Evolutionary conservation across 2,113 vertebrate species (phyloP), one percentile per base, ranked within the genome.

Genomic region (Nansenia antarctica): DNA sequence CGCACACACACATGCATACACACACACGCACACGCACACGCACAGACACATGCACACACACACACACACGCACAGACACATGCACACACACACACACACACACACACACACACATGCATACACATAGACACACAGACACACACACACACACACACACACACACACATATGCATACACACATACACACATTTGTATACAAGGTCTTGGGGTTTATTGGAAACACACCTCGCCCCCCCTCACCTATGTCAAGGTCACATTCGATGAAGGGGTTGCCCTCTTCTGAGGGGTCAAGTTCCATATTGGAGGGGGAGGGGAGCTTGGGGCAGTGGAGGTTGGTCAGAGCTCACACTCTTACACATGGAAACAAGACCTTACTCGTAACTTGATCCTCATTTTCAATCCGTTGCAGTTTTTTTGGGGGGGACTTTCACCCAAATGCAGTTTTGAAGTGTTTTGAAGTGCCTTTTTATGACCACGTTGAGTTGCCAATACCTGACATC

Each of bases 231-330:
- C 57, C 32, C 55, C 47, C 37, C 57, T 74, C 8, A 7, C 35
- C 34, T 60, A 11, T 67, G 79, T 75, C 78, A 78, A 77, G 76
- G 79, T 86, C 79, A 67, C 68, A 68, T 85, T 60, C 30, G 35
- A 20, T 35, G 3, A 9, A 9, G n/a, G 30, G 31, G 58, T 35
- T n/a, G 20, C 58, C 9, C 58, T 60, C 58, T 60, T 34, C 58
- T 60, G 67, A 81, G 61, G 74, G 86, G 82, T 90, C 86, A 87
- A 83, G 81, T 88, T 87, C 80, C 87, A 77, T 68, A 72, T 69
- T 72, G 80, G 74, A 65, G 62, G 59, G 70, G 68, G 57, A 60
- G 22, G 20, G 24, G 52, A 12, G 52, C 7, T 11, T 8, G 52
- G 52, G 52, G n/a, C 26, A 8, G 52, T 24, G 11, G 22, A 26